phyloP scores from a whole-genome alignment of 2,888 invertebrate genomes.

The Agrochola circellaris region DNA sequence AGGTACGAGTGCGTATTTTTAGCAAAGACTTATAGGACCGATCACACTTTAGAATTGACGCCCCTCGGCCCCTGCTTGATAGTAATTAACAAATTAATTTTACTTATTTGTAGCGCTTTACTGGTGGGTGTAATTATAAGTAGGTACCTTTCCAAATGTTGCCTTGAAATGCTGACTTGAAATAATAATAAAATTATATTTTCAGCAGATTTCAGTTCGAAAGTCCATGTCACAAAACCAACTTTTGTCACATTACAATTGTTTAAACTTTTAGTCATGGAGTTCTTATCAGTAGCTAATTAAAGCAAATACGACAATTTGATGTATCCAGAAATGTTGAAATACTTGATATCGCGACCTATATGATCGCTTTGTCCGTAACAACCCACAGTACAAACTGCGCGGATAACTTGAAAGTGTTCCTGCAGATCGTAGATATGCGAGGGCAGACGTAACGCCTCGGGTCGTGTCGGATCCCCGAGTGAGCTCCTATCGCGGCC shows the following conservation, averaged over 20 bases:
- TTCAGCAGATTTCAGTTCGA: neutral
- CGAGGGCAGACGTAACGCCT: constrained; percentile 7
- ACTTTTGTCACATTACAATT: neutral
- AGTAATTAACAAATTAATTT: neutral
- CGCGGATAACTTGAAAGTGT: constrained; percentile 53
- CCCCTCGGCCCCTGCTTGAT: too few species aligned
- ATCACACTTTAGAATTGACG: neutral
- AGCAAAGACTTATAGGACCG: neutral
- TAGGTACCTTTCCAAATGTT: neutral
- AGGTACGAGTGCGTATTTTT: neutral
- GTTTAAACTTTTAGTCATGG: neutral
- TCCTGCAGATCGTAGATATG: constrained; percentile 52
- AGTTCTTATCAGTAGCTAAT: constrained; percentile 28
- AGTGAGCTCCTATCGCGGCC: constrained; percentile 17
- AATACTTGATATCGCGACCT: constrained; percentile 15
- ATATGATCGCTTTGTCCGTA: constrained; percentile 5
- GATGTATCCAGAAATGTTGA: neutral
- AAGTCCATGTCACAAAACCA: neutral
- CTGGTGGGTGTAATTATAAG: neutral
- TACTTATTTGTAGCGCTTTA: neutral
- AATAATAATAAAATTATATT: neutral
- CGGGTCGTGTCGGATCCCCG: constrained; percentile 11
- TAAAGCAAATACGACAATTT: constrained; percentile 5
- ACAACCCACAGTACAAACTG: constrained; percentile 17
- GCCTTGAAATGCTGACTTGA: neutral